A percentile compares a stretch with the other conserved stretches of the same genome.
phyloP scores from a whole-genome alignment of 2,888 invertebrate genomes.

The Ectobius pallidus region DNA sequence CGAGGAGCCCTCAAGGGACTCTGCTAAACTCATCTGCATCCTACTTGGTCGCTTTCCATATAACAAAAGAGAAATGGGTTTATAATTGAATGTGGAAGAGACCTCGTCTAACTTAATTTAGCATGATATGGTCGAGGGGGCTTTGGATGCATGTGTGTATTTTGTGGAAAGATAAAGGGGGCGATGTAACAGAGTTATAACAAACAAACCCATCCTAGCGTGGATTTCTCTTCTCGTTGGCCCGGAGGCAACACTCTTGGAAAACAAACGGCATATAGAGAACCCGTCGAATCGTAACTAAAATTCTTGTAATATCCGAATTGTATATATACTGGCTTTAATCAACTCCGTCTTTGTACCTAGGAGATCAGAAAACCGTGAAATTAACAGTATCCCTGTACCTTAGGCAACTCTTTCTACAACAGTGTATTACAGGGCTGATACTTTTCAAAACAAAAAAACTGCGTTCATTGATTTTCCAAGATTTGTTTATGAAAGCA shows the following conservation, averaged over 20 bases:
- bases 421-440: background rate
- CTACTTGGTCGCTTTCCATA: slow-evolving; percentile 28
- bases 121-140: slow-evolving; percentile 43
- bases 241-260: slow-evolving; percentile 12
- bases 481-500: too few species aligned
- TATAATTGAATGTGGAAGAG: slow-evolving; percentile 41
- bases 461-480: too few species aligned
- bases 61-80: slow-evolving; percentile 41
- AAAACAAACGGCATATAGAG: slow-evolving; percentile 30
- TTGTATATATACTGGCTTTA: slow-evolving; percentile 23
- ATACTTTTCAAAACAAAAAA: too few species aligned
- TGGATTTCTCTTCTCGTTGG: slow-evolving; percentile 21
- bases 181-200: slow-evolving; percentile 29
- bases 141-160: slow-evolving; percentile 3
- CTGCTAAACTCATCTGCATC: slow-evolving; percentile 30
- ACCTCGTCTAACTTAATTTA: slow-evolving; percentile 39
- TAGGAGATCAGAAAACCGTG: slow-evolving; percentile 9
- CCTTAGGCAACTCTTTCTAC: slow-evolving; percentile 28
- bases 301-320: slow-evolving; percentile 32
- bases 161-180: slow-evolving; percentile 22
- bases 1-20: background rate
- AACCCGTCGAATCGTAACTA: slow-evolving; percentile 37
- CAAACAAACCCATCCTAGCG: slow-evolving; percentile 33
- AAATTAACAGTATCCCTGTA: slow-evolving; percentile 22
- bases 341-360: slow-evolving; percentile 24